Base-by-base conservation (phyloP, 2,113 vertebrate species). In the Numenius arquata region DNA sequence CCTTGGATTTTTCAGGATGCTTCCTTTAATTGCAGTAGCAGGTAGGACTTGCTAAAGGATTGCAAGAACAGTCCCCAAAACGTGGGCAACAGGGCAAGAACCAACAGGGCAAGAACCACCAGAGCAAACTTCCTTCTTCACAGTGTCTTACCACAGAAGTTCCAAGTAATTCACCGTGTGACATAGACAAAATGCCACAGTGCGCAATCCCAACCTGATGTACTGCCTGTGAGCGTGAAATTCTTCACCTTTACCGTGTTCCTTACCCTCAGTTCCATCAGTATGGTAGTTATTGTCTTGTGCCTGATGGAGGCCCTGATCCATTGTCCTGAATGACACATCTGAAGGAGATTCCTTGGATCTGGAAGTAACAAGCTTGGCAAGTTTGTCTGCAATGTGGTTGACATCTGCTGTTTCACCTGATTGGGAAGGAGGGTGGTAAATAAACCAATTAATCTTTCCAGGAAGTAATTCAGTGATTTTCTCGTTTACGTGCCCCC, bases 231-330 rank as follows among this genome's bases (percentile, higher is more conserved):
- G 12, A 75, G 43, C 23, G 15, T 8, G 26, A 65, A n/a, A 40
- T 65, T 59, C 55, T 79, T 55, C 55, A 48, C 12, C 43, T 87
- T 79, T 93, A 79, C 90, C 77, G 2, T 9, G 13, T 65, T 83
- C 48, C 32, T 87, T 1, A 2, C 34, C 40, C 47, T 74, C 34
- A 18, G 4, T 52, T 92, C 38, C 76, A 25, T 8, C 52, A 63
- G 16, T 8, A 73, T 3, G 2, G 15, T 11, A 2, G 2, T 23
- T 34, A 3, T 4, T 0, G 1, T 13, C 38, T 59, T 19, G 8
- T n/a, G 47, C 1, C 36, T 1, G 15, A 43, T 0, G 0, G 0
- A 0, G 7, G 11, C 1, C 11, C 5, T 6, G 5, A 58, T 0
- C 0, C 17, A 3, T 4, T 10, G 1, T 7, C 68, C 17, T 48